Evolutionary conservation across 2,113 vertebrate genomes (phyloP), one percentile per base, ranked within the genome.

Genomic region (Parotia lawesii): DNA sequence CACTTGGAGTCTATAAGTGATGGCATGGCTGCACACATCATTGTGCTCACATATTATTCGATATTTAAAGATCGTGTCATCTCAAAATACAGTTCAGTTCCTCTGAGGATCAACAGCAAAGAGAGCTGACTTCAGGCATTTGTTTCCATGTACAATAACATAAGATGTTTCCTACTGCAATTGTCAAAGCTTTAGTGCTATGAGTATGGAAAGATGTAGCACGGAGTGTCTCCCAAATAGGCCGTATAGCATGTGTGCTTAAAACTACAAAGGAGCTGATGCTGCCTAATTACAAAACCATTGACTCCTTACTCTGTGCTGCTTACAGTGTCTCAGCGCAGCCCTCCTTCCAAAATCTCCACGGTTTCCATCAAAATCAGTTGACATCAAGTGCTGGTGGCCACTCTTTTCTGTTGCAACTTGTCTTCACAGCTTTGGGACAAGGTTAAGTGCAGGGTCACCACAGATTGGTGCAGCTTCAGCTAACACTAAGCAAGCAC

Each of bases 181-280:
- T 12, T 54, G 58, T 78, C 61, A 25, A 78, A 82, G 20, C 24
- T 69, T 45, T 48, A 80, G n/a, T 61, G 7, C 7, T 35, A 35
- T 45, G 27, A 54, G 21, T 27, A 12, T 42, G 42, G 25, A 47
- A 89, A 78, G 10, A n/a, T 13, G 11, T 24, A 67, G 14, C 5
- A 16, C 1, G 2, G 23, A 58, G 4, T 28, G 11, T 57, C 47
- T 79, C 35, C 29, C 38, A 84, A 27, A 58, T 1, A 62, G 23
- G 40, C 11, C 0, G 1, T 23, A 35, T 2, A 65, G 8, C 23
- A 35, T 2, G 1, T 21, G 12, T 62, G 18, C 28, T 74, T 78
- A n/a, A 48, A 92, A 42, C 18, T 13, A 5, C 42, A 31, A 23
- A 22, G 37, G 22, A 72, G 29, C 9, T 21, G 6, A 44, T 40